Conservation (phyloP, 2,888 invertebrate genomes). For the Alloscopus bannaensis region DNA sequence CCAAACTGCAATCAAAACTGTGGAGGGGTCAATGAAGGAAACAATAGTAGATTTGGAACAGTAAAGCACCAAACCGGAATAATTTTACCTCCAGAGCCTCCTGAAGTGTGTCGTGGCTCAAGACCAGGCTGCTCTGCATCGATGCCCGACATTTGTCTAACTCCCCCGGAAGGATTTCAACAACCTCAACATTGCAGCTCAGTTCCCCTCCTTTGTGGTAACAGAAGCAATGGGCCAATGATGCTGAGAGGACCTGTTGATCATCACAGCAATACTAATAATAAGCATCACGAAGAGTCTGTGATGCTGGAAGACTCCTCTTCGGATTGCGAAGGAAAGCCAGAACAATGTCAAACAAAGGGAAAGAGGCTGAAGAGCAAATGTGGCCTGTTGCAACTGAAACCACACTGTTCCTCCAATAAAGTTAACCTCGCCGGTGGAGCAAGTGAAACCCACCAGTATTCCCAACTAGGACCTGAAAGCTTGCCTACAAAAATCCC, state of each 20-base stretch:
- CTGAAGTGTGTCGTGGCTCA: background rate
- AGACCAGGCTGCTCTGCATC: conserved; percentile 38
- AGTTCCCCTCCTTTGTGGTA: background rate
- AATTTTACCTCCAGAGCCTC: background rate
- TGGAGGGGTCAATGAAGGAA: background rate
- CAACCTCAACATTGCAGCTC: conserved; percentile 1
- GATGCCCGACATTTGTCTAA: conserved; percentile 32
- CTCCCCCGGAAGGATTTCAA: background rate
- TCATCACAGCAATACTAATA: background rate
- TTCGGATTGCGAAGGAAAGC: conserved; percentile 2
- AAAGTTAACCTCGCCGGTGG: background rate
- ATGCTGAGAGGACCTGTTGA: background rate
- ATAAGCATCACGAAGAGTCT: background rate
- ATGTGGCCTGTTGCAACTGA: background rate
- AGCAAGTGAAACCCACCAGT: background rate
- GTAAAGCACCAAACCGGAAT: background rate
- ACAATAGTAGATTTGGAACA: too few relatives aligned
- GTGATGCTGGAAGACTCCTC: conserved; percentile 17
- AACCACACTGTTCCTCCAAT: background rate
- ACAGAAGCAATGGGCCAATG: background rate
- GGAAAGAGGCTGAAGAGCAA: background rate
- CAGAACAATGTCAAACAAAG: background rate
- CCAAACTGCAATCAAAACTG: conserved; percentile 6
- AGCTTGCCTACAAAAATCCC: conserved; percentile 38
- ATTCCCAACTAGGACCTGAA: conserved; percentile 32